phyloP scores from a whole-genome alignment of 2,888 invertebrate genomes.

The Heliconius hortense region DNA sequence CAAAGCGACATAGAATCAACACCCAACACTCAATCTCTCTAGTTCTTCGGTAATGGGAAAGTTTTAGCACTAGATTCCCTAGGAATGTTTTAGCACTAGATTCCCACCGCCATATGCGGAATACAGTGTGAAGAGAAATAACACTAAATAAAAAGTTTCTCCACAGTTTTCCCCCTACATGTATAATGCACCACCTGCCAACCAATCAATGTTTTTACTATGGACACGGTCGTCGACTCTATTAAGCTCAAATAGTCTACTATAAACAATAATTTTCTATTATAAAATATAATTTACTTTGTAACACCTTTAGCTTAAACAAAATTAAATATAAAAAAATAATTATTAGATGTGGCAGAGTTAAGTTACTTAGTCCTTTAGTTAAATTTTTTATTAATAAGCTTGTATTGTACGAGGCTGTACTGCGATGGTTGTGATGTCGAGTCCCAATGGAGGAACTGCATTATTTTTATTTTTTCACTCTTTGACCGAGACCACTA shows the following conservation, averaged over 20 bases:
- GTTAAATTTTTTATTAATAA: neutral
- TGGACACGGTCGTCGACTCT: neutral
- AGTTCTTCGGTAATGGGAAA: neutral
- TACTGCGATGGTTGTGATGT: too few relatives aligned
- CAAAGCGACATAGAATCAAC: neutral
- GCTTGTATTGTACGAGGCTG: too few relatives aligned
- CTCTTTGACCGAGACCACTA: too few relatives aligned
- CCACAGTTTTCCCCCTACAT: neutral
- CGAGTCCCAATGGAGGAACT: too few relatives aligned
- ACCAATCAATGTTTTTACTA: conserved; percentile 17
- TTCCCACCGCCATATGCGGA: neutral
- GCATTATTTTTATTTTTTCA: too few relatives aligned
- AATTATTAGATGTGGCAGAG: neutral
- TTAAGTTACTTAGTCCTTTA: neutral
- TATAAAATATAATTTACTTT: conserved; percentile 17
- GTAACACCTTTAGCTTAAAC: conserved; percentile 8
- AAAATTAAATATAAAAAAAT: neutral
- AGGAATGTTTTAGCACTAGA: neutral
- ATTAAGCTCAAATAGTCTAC: neutral
- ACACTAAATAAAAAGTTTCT: neutral
- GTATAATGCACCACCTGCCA: neutral
- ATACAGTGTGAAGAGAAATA: neutral
- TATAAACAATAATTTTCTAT: conserved; percentile 21
- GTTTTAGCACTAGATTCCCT: neutral
- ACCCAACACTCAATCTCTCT: neutral